Evolutionary conservation across 1,140 invertebrate species (phyloP), one percentile per base, ranked within the genome.

Genomic region (Hestina assimilis): DNA sequence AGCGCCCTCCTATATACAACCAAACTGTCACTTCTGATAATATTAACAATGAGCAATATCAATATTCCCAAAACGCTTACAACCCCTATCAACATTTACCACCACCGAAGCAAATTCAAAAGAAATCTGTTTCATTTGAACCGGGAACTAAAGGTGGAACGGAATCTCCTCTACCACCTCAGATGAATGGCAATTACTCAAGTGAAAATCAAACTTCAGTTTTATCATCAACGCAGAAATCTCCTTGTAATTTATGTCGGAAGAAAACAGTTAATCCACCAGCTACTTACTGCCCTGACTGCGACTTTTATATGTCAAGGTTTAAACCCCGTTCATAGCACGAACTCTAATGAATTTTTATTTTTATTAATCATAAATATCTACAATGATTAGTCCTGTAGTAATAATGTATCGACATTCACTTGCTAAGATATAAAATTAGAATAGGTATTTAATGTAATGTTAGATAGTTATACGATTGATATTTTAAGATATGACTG

Each of bases 231-330:
- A 82, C 79, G n/a, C 72, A 89, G 19, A 92, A 92, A 73, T 84
- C 87, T 19, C 90, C 90, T 19, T 97, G 96, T 80, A 93, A 96
- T 88, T 89, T 97, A 43, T 97, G 96, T 79, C 90, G 95, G 17
- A 96, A 97, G 74, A 95, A 96, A 73, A 90, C 91, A 55, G 92
- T 97, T 3, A 90, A 90, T 3, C 91, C 93, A 17, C 92, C 94
- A 0, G 92, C 93, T 7, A 90, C 94, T 24, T 97, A 97, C 77
- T 97, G 96, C 85, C 90, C 93, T 9, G 95, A 97, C 79, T 97
- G 96, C 84, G 95, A 96, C 73, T 96, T 95, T 90, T 97, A 97
- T 72, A 95, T 97, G 94, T 95, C 95, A 21, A 91, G 94, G 66
- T 96, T 96, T 74, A 92, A 93, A 68, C 93, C 92, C 5, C 74